Base-by-base conservation (phyloP, 2,113 vertebrate genomes). In the Aix galericulata region DNA sequence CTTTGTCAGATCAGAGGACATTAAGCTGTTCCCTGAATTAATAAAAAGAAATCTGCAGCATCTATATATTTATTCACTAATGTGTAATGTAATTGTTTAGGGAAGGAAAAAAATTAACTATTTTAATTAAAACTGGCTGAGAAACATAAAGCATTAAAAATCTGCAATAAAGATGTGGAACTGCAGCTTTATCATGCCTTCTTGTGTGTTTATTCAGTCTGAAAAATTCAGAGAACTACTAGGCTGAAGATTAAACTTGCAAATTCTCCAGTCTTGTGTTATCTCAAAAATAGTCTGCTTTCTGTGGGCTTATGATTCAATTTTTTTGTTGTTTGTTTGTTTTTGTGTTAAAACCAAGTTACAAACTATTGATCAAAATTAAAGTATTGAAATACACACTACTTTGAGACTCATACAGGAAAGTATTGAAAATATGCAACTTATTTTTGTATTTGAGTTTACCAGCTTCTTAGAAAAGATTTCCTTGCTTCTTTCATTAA, bases 261-360 rank as follows among this genome's bases (percentile, higher is more conserved):
- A 68, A 73, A 59, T 58, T 89, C 52, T 88, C 36, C 23, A 63
- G 64, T 75, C 63, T 46, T 53, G 3, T 82, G 53, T 95, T 96
- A 94, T 94, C 94, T 96, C 3, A 1, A 32, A 87, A 89, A 31
- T 32, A 82, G 26, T 55, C 80, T 91, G 91, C 79, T 94, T 94
- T 95, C 89, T 68, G 84, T 77, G 94, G 80, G 36, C 50, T 89
- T 91, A 83, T 92, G 36, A 15, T 62, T 89, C 58, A 48, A 83
- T 93, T 96, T 79, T 52, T 52, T 52, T 52, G 14, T 82, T 83
- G 17, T 81, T 83, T 95, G 17, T 79, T 83, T 95, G n/a, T 93
- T 95, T 86, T 56, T 94, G 34, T 95, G 55, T 79, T 87, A 94
- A 82, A 79, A 96, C 59, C 12, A 93, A 55, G 48, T 55, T 89